Percentiles rank a stretch among this genome's conserved stretches.
Conservation (phyloP, 2,888 invertebrate species). For the Campaea margaritaria region DNA sequence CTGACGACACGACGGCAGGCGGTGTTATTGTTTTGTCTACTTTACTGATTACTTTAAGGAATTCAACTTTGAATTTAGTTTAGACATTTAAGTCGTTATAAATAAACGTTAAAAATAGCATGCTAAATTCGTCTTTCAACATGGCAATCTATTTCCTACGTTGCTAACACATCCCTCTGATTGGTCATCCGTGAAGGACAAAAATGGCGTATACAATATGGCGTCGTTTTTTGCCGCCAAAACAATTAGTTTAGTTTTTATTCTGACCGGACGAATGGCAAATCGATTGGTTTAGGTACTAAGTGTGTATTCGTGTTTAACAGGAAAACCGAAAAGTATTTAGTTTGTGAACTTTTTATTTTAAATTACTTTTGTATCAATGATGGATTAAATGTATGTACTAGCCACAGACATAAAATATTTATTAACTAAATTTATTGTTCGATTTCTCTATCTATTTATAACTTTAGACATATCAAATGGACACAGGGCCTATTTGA, state of each 20-base stretch:
- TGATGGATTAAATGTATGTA: no score
- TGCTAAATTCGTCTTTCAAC: neutral
- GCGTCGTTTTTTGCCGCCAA: constrained; percentile 54
- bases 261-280: constrained; percentile 39
- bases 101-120: no score
- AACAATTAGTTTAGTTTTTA: constrained; percentile 56
- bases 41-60: constrained; percentile 25
- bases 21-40: constrained; percentile 47
- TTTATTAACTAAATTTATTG: no score
- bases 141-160: constrained; percentile 19
- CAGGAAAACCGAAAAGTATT: constrained; percentile 16
- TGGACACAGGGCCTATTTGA: no score
- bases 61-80: neutral
- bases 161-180: constrained; percentile 43
- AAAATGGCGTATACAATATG: constrained; percentile 54
- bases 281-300: constrained; percentile 34
- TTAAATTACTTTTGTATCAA: neutral
- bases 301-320: constrained; percentile 21
- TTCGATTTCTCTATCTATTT: no score
- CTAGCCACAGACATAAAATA: no score
- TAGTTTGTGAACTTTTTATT: constrained; percentile 7
- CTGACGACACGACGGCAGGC: constrained; percentile 31
- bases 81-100: constrained; percentile 1
- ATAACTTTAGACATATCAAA: no score
- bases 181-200: constrained; percentile 62